A percentile compares a stretch with the other conserved stretches of the same genome.
phyloP scores from a whole-genome alignment of 2,113 vertebrate genomes.

The Toxotes jaculatrix region DNA sequence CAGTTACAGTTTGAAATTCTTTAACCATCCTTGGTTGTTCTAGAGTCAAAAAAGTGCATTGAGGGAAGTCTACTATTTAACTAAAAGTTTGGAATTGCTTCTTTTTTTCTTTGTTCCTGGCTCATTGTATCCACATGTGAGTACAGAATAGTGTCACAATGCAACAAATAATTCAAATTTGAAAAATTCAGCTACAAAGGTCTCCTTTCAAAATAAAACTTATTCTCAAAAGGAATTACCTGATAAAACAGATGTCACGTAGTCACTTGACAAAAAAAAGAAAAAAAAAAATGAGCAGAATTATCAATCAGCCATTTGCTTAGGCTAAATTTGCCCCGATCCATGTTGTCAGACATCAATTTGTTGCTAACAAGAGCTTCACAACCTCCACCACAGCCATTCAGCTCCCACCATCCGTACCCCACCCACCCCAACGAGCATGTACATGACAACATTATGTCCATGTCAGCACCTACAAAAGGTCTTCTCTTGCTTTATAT shows the following conservation, averaged over 20 bases:
- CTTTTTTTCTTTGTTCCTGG: not conserved
- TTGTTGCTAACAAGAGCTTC: not conserved
- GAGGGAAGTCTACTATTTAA: not conserved
- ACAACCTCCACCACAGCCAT: constrained; percentile 5
- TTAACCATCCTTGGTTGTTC: not conserved
- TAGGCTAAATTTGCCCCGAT: too few species aligned
- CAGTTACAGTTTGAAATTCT: not conserved
- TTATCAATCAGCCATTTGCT: not conserved
- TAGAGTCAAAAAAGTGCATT: not conserved
- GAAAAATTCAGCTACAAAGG: constrained; percentile 29
- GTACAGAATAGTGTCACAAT: not conserved
- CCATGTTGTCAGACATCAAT: too few species aligned
- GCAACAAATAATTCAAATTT: constrained; percentile 4
- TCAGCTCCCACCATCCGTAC: constrained; percentile 1
- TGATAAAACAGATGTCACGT: constrained; percentile 38
- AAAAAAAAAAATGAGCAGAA: constrained; percentile 29
- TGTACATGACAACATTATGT: constrained; percentile 42
- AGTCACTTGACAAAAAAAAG: constrained; percentile 12
- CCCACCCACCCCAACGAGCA: constrained; percentile 9
- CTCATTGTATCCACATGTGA: not conserved
- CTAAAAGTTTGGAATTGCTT: not conserved
- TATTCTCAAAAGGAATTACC: constrained; percentile 37
- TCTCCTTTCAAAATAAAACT: constrained; percentile 19
- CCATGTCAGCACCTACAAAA: constrained; percentile 54
- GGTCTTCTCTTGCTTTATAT: constrained; percentile 27